phyloP scores from a whole-genome alignment of 2,888 invertebrate genomes.

The Drosophila bunnanda region DNA sequence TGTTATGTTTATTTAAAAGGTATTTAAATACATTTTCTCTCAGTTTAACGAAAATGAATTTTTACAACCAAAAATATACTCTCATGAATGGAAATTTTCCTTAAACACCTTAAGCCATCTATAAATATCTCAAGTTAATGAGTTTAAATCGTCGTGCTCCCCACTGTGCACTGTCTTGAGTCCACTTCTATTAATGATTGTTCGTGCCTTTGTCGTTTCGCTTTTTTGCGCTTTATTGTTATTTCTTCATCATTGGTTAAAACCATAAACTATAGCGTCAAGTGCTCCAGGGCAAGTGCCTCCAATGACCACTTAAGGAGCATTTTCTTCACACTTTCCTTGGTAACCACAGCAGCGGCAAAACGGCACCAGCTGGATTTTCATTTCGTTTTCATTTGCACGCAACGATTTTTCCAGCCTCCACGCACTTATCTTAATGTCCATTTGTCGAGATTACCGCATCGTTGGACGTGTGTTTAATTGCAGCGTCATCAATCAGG shows the following conservation, averaged over 20 bases:
- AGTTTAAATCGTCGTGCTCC: slow-evolving; percentile 1
- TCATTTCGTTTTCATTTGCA: slow-evolving; percentile 50
- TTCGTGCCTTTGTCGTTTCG: slow-evolving; percentile 50
- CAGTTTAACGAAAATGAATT: not conserved
- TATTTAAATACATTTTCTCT: not conserved
- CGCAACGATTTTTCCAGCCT: slow-evolving; percentile 57
- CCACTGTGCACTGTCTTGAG: slow-evolving; percentile 39
- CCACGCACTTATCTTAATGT: slow-evolving; percentile 66
- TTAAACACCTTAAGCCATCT: not conserved
- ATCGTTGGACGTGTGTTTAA: slow-evolving; percentile 64
- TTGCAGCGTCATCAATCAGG: slow-evolving; percentile 72
- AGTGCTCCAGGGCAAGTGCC: slow-evolving; percentile 41
- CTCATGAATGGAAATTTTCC: not conserved
- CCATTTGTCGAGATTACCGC: slow-evolving; percentile 69
- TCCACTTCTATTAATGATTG: slow-evolving; percentile 52
- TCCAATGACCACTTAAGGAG: slow-evolving; percentile 51
- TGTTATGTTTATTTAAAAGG: too few species aligned
- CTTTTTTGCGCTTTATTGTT: slow-evolving; percentile 66
- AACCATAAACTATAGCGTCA: slow-evolving; percentile 33
- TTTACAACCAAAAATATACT: not conserved
- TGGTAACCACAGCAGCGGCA: slow-evolving; percentile 61
- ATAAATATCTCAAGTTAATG: slow-evolving; percentile 10
- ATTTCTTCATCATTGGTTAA: slow-evolving; percentile 58
- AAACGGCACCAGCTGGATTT: slow-evolving; percentile 50
- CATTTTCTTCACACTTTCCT: slow-evolving; percentile 78